Percentiles rank a stretch among this genome's conserved stretches.
These are phyloP conservation scores for Melipona bicolor DNA, from an alignment of 2,888 invertebrate species.

Conservation along the genomic window DNA sequence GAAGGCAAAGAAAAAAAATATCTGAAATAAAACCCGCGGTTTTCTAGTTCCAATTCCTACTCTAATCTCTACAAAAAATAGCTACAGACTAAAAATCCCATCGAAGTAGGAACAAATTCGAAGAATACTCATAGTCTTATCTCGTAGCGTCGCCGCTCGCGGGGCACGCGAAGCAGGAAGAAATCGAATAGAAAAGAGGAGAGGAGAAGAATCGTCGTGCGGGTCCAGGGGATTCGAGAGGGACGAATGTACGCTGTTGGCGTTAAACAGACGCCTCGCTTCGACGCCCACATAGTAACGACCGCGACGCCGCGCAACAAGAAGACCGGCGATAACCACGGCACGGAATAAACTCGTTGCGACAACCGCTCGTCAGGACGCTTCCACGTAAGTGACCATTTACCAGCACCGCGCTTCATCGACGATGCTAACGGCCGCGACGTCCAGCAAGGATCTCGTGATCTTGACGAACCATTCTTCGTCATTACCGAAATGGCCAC, in stretches of 20 bases:
- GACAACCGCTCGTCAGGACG: conserved; percentile 65
- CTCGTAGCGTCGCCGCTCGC: neutral
- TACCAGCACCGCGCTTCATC: conserved; percentile 63
- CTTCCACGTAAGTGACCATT: conserved; percentile 64
- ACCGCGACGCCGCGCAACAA: conserved; percentile 35
- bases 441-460: conserved; percentile 31
- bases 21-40: no score
- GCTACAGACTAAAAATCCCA: neutral
- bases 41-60: neutral
- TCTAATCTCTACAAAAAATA: neutral
- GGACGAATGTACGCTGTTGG: conserved; percentile 75
- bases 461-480: conserved; percentile 10
- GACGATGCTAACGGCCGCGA: conserved; percentile 49
- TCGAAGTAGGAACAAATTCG: neutral
- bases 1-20: no score
- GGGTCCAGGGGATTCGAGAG: conserved; percentile 18
- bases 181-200: neutral
- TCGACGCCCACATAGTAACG: conserved; percentile 74
- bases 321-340: conserved; percentile 58
- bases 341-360: conserved; percentile 60
- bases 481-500: neutral
- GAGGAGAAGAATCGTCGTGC: neutral
- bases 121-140: neutral
- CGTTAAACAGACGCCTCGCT: conserved; percentile 78
- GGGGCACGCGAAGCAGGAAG: conserved; percentile 14